These are phyloP conservation scores for Paramisgurnus dabryanus DNA, from an alignment of 2,113 vertebrate genomes.

Conservation along the genomic window DNA sequence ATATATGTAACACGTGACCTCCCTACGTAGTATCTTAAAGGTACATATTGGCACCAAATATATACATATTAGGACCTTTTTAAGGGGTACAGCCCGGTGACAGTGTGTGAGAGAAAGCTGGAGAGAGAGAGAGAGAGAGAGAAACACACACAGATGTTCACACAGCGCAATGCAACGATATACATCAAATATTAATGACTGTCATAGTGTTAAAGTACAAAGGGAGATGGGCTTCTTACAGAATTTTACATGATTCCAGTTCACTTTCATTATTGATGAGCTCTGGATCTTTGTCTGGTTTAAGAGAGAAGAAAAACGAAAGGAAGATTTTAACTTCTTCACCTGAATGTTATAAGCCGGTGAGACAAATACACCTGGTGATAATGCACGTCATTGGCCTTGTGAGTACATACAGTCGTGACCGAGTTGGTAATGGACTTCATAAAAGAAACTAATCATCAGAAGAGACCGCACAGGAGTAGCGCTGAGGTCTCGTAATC, in stretches of 20 bases:
- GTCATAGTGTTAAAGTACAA: conserved; percentile 62
- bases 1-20: no score
- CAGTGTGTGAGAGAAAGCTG: background rate
- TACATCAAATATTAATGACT: conserved; percentile 66
- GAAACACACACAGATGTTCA: conserved; percentile 14
- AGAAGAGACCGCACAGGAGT: background rate
- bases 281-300: conserved; percentile 6
- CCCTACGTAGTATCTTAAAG: no score
- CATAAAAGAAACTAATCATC: background rate
- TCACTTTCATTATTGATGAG: conserved; percentile 68
- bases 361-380: background rate
- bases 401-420: background rate
- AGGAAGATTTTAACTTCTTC: conserved; percentile 17
- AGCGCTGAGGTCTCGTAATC: conserved; percentile 1
- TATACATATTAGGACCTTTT: no score
- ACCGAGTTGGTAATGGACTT: background rate
- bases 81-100: no score
- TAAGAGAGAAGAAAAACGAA: background rate
- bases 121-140: background rate
- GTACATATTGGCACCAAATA: no score
- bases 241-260: conserved; percentile 70
- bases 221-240: conserved; percentile 65
- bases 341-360: background rate
- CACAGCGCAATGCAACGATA: conserved; percentile 19
- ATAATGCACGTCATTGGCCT: no score